These are phyloP conservation scores for Drosophila miranda DNA, from an alignment of 1,140 invertebrate species.

Conservation along the genomic window DNA sequence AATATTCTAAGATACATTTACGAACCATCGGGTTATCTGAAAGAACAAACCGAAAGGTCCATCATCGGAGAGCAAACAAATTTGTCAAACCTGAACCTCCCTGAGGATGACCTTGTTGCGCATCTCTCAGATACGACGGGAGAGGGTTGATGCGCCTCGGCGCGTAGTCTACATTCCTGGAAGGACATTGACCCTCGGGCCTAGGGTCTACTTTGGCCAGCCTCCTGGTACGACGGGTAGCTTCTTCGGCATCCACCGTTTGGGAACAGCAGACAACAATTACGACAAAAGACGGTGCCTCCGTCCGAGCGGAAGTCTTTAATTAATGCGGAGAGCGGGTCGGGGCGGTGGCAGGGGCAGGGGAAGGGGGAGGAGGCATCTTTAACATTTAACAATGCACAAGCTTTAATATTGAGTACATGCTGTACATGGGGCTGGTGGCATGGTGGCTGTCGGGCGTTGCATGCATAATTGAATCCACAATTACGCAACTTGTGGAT, in stretches of 20 bases:
- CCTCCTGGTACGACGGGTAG: too few relatives aligned
- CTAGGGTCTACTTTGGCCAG: too few relatives aligned
- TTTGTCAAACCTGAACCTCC: too few relatives aligned
- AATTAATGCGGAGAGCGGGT: slow-evolving; percentile 59
- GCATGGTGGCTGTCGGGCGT: not conserved
- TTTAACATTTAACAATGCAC: slow-evolving; percentile 20
- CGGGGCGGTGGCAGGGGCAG: slow-evolving; percentile 4
- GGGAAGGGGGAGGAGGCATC: slow-evolving; percentile 5
- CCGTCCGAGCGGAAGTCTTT: slow-evolving; percentile 66
- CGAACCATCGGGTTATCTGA: too few relatives aligned
- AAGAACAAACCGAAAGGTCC: too few relatives aligned
- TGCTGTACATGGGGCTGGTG: slow-evolving; percentile 15
- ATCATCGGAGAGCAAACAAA: too few relatives aligned
- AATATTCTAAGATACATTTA: too few relatives aligned
- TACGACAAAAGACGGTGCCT: slow-evolving; percentile 66
- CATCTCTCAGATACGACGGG: too few relatives aligned
- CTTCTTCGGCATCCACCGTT: slow-evolving; percentile 31
- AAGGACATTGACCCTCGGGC: too few relatives aligned
- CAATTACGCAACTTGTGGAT: slow-evolving; percentile 63
- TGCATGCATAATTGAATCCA: slow-evolving; percentile 67
- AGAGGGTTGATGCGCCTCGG: too few relatives aligned
- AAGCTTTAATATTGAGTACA: slow-evolving; percentile 14
- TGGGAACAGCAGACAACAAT: slow-evolving; percentile 61
- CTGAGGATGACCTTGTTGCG: too few relatives aligned
- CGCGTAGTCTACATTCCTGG: too few relatives aligned